These are phyloP conservation scores for Nematostella vectensis DNA, from an alignment of 92 coral and sea anemone genomes.

Conservation along the genomic window DNA sequence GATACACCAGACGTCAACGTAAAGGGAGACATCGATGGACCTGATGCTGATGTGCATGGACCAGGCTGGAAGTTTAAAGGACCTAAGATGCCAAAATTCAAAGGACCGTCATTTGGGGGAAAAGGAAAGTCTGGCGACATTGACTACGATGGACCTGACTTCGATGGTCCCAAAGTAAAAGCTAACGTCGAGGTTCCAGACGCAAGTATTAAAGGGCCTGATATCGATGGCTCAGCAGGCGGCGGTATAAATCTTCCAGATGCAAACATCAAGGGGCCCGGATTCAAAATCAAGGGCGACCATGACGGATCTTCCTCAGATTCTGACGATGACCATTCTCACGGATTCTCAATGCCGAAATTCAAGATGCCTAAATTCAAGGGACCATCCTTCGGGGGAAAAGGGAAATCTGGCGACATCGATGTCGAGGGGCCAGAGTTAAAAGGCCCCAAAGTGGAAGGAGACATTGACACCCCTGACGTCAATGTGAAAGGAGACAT, in stretches of 20 bases:
- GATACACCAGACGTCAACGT: too few relatives aligned
- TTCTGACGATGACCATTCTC: neutral
- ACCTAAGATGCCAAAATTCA: too few relatives aligned
- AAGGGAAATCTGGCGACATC: slow-evolving; percentile 7
- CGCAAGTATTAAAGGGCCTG: too few relatives aligned
- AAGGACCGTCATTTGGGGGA: slow-evolving; percentile 10
- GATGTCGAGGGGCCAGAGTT: slow-evolving; percentile 15
- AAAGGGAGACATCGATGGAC: too few relatives aligned
- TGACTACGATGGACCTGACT: slow-evolving; percentile 12
- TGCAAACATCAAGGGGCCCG: slow-evolving; percentile 3
- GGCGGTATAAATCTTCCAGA: slow-evolving; percentile 1
- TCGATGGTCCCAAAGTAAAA: slow-evolving; percentile 1
- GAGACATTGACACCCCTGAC: neutral
- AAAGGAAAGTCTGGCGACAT: slow-evolving; percentile 6
- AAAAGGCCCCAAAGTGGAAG: slow-evolving; percentile 1
- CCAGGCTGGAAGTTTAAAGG: too few relatives aligned
- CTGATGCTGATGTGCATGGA: too few relatives aligned
- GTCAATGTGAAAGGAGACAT: slow-evolving; percentile 5
- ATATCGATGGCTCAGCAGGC: neutral
- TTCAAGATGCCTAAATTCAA: neutral
- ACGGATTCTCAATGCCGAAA: neutral
- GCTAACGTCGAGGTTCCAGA: slow-evolving; percentile 17
- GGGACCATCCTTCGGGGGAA: slow-evolving; percentile 10
- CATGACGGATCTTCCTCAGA: slow-evolving; percentile 7
- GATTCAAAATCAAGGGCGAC: slow-evolving; percentile 6